Conservation (phyloP, 1,140 invertebrate genomes). For the Hyphantria cunea region DNA sequence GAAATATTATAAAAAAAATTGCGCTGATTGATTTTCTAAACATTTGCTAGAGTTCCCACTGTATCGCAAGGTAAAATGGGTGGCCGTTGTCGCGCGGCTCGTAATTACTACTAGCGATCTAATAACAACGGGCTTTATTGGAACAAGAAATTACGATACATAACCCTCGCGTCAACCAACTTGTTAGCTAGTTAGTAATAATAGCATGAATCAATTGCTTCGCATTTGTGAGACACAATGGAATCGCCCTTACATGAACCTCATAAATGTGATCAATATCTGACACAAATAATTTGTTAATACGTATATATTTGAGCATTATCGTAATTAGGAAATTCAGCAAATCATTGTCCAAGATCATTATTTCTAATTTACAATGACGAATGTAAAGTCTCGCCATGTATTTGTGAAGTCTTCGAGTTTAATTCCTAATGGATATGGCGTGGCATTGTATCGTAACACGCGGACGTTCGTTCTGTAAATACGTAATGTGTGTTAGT, state of each 20-base stretch:
- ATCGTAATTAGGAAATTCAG: constrained; percentile 65
- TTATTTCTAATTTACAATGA: constrained; percentile 46
- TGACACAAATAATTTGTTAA: constrained; percentile 32
- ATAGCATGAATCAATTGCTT: constrained; percentile 54
- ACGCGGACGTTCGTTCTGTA: constrained; percentile 45
- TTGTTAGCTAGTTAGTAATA: constrained; percentile 59
- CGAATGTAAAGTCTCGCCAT: constrained; percentile 29
- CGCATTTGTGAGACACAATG: constrained; percentile 47
- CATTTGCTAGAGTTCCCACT: constrained; percentile 67
- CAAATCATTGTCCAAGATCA: constrained; percentile 56
- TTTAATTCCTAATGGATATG: constrained; percentile 42
- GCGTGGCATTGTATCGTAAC: constrained; percentile 32
- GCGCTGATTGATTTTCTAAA: constrained; percentile 58
- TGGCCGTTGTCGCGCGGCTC: constrained; percentile 36
- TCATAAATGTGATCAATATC: constrained; percentile 34
- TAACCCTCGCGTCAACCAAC: constrained; percentile 48
- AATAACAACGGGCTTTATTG: constrained; percentile 70
- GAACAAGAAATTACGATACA: constrained; percentile 70
- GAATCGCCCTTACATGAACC: constrained; percentile 33
- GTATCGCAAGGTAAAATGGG: constrained; percentile 38
- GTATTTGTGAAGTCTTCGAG: constrained; percentile 13
- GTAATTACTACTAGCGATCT: constrained; percentile 57
- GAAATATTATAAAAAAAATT: too few species aligned
- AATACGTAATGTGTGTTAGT: constrained; percentile 71
- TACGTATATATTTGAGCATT: constrained; percentile 33